A percentile compares a stretch with the other conserved stretches of the same genome.
These are phyloP conservation scores for Bombus waltoni DNA, from an alignment of 1,140 invertebrate genomes.

Conservation along the genomic window DNA sequence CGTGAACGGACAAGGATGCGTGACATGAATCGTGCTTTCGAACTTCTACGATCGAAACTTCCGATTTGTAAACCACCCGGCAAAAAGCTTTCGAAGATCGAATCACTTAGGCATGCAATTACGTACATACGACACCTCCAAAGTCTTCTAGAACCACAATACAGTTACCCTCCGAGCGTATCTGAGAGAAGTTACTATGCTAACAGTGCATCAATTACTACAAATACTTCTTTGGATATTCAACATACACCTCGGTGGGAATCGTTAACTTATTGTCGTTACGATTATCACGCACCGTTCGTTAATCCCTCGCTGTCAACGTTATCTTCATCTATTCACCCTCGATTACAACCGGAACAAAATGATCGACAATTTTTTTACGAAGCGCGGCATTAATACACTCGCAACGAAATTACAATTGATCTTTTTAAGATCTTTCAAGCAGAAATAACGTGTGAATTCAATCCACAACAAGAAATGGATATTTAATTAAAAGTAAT, in stretches of 20 bases:
- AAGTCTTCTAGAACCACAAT: conserved; percentile 83
- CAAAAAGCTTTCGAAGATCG: conserved; percentile 95
- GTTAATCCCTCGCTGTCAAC: conserved; percentile 62
- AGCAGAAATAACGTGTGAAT: neutral
- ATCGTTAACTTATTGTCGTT: conserved; percentile 78
- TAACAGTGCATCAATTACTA: conserved; percentile 8
- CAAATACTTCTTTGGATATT: conserved; percentile 67
- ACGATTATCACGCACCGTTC: conserved; percentile 79
- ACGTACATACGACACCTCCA: conserved; percentile 91
- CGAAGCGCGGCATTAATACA: conserved; percentile 67
- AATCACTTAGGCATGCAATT: conserved; percentile 91
- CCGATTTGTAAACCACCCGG: conserved; percentile 92
- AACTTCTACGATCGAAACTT: conserved; percentile 89
- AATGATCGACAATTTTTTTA: conserved; percentile 72
- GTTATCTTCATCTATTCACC: conserved; percentile 65
- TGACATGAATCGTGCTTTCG: conserved; percentile 94
- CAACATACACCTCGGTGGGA: conserved; percentile 79
- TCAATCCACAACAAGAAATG: neutral
- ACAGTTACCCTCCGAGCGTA: conserved; percentile 69
- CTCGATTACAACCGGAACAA: conserved; percentile 66
- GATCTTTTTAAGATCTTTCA: neutral
- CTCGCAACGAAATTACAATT: too few species aligned
- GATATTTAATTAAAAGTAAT: neutral
- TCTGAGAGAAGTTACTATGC: conserved; percentile 68
- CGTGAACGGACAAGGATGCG: conserved; percentile 92